These are phyloP conservation scores for Odobenus rosmarus DNA, from an alignment of 2,113 vertebrate species.

Conservation along the genomic window DNA sequence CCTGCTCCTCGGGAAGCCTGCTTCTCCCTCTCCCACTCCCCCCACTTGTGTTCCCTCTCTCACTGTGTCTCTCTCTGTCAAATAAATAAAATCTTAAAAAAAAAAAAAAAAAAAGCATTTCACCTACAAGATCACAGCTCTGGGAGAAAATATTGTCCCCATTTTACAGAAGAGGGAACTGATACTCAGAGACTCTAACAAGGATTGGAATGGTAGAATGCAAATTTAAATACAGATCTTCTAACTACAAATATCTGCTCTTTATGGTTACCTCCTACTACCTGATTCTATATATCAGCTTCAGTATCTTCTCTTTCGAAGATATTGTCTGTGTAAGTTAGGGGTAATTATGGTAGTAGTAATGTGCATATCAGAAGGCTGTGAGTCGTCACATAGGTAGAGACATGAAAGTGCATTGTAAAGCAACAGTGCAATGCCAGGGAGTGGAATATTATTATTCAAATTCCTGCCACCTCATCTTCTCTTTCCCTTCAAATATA, in stretches of 20 bases:
- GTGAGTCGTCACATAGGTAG: background rate
- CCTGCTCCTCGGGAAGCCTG: too few species aligned
- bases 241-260: background rate
- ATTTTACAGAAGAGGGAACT: background rate
- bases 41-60: too few species aligned
- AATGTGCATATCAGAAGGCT: background rate
- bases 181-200: background rate
- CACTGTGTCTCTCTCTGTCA: too few species aligned
- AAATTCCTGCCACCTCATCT: background rate
- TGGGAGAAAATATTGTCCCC: background rate
- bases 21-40: too few species aligned
- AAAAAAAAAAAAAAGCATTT: too few species aligned
- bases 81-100: too few species aligned
- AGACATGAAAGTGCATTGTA: background rate
- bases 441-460: background rate
- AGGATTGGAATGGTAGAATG: background rate
- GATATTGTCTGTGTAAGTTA: background rate
- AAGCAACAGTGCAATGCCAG: background rate
- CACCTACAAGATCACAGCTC: background rate
- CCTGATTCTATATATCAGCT: background rate
- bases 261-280: background rate
- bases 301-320: background rate
- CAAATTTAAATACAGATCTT: background rate
- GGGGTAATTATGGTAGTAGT: background rate
- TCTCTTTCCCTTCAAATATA: background rate